Evolutionary conservation across 2,113 vertebrate species (phyloP), one percentile per base, ranked within the genome.

Genomic region (Stomatorhinus ivindoensis): DNA sequence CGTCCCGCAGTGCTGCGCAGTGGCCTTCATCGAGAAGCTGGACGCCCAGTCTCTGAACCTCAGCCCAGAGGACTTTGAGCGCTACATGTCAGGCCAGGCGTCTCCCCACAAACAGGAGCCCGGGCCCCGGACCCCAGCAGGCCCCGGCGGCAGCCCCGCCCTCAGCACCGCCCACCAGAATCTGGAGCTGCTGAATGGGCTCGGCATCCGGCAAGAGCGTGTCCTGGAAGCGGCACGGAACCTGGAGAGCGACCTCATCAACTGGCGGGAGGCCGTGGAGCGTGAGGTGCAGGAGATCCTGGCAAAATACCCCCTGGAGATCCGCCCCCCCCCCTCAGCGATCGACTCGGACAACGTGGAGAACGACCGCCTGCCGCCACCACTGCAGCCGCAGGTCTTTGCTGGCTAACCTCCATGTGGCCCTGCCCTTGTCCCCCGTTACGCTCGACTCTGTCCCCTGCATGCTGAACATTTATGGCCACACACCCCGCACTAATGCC

Each of bases 1-100:
- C 76, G 7, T 0, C 88, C 91, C 90, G 17, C 86, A 99, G 98
- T 99, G 98, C 93, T 99, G 98, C 73, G 98, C 98, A 0, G 97
- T 97, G 90, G 97, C 98, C 92, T 99, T 99, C 92, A 99, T 99
- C 65, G 98, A 99, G 91, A 99, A 99, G 91, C 90, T 99, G 93
- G 98, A 99, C 11, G 98, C 97, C 91, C 98, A 99, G 92, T 98
- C 97, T 9, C 94, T 99, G 89, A 99, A 99, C 83, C 95, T 99
- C 83, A 98, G 97, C 92, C 94, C 96, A 19, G 98, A 99, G 90
- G 98, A 99, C 90, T 99, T 99, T 73, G 97, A 98, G 93, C 97
- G 97, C 48, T 98, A 98, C 94, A 99, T 99, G 98, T 98, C 97
- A 0, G 98, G 97, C 90, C 97, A 99, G 91, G 95, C 95, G 0